A percentile compares a stretch with the other conserved stretches of the same genome.
Evolutionary conservation across 1,140 invertebrate genomes (phyloP).

Genomic region (Psix sp.): DNA sequence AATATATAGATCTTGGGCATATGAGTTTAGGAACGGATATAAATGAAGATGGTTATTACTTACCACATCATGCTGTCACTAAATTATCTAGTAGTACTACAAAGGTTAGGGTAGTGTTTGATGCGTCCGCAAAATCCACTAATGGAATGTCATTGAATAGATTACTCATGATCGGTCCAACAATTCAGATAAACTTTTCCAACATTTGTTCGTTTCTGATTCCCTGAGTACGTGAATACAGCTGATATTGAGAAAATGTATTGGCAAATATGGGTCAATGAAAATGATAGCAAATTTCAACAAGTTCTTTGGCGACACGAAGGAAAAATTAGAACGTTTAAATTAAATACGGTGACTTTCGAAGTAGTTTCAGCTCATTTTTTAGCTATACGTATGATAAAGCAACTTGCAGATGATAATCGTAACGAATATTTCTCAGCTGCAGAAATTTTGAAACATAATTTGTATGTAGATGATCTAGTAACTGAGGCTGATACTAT

Average conservation of each 20-base stretch:
- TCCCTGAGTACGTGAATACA: neutral
- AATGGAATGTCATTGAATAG: constrained; percentile 1
- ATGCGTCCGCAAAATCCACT: constrained; percentile 9
- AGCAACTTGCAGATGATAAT: no score
- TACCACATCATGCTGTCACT: constrained; percentile 3
- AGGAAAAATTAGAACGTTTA: no score
- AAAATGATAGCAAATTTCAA: constrained; percentile 6
- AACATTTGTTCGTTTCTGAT: neutral
- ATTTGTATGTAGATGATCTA: no score
- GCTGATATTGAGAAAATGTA: constrained; percentile 33
- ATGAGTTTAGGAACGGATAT: neutral
- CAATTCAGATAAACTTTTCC: constrained; percentile 16
- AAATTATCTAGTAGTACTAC: constrained; percentile 4
- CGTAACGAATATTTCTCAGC: no score
- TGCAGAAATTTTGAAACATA: no score
- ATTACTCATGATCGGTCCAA: constrained; percentile 2
- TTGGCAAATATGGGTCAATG: neutral
- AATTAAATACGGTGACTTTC: no score
- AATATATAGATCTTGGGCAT: neutral
- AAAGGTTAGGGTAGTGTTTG: constrained; percentile 5
- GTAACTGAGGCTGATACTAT: no score
- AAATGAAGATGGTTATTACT: neutral
- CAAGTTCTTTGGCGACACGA: constrained; percentile 11
- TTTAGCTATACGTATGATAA: no score
- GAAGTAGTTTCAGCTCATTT: no score